A percentile compares a stretch with the other conserved stretches of the same genome.
These are phyloP conservation scores for Reticulitermes speratus DNA, from an alignment of 1,140 invertebrate genomes.

Conservation along the genomic window DNA sequence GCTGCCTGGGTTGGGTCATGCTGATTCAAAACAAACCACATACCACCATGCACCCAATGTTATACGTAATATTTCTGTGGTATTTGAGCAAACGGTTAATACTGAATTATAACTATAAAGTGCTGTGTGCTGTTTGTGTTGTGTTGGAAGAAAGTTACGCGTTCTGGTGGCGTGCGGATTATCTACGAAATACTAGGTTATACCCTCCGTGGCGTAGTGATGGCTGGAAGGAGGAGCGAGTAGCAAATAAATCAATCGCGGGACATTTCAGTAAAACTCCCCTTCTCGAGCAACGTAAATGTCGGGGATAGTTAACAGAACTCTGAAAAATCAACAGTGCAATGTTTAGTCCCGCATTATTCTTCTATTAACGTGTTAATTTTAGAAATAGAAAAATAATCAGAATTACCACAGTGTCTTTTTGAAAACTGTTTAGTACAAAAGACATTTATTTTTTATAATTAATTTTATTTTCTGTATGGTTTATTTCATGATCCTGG, in stretches of 20 bases:
- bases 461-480: no score
- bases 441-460: no score
- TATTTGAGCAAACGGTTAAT: no score
- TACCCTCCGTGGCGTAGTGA: neutral
- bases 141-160: neutral
- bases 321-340: no score
- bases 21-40: slow-evolving; percentile 19
- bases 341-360: no score
- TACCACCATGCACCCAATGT: no score
- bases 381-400: no score
- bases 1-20: neutral
- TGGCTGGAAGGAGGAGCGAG: slow-evolving; percentile 11
- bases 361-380: no score
- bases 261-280: neutral
- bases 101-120: neutral
- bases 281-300: neutral
- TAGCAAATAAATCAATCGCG: neutral
- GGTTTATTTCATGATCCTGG: no score
- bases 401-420: no score
- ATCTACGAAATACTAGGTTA: neutral
- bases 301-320: neutral
- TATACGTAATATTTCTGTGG: neutral
- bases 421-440: no score
- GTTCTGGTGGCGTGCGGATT: neutral
- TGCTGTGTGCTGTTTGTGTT: neutral